A percentile compares a stretch with the other conserved stretches of the same genome.
Evolutionary conservation across 2,888 invertebrate genomes (phyloP).

Genomic region (Monoplex corrugatus): DNA sequence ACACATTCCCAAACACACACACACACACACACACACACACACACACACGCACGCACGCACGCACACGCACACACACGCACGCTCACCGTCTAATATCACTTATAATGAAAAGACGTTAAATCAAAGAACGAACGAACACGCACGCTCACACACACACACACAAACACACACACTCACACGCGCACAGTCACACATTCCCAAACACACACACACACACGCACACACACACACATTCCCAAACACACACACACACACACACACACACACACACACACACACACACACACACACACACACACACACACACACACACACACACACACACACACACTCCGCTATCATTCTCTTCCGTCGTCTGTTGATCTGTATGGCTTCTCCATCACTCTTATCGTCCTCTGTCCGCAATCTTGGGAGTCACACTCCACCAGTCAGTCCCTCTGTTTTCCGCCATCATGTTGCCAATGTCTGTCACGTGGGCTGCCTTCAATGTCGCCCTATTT

Average conservation of each 20-base stretch:
- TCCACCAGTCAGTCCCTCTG: background rate
- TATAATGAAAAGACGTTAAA: no score
- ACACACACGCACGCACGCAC: background rate
- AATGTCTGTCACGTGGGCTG: background rate
- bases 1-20: no score
- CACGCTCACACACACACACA: no score
- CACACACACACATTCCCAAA: background rate
- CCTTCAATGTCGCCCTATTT: background rate
- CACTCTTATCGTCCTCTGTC: no score
- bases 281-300: constrained; percentile 1
- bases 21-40: background rate
- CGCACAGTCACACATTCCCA: no score
- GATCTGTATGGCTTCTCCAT: no score
- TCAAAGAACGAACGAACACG: no score
- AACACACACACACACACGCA: background rate
- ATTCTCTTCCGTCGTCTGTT: background rate
- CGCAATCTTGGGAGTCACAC: no score
- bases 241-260: no score
- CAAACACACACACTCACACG: no score
- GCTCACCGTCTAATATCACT: background rate
- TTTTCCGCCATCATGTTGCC: background rate
- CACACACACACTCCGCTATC: background rate
- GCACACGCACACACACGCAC: background rate
- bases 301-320: constrained; percentile 1
- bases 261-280: no score